Evolutionary conservation across 2,113 vertebrate species (phyloP), one percentile per base, ranked within the genome.

Genomic region (Phodopus roborovskii): DNA sequence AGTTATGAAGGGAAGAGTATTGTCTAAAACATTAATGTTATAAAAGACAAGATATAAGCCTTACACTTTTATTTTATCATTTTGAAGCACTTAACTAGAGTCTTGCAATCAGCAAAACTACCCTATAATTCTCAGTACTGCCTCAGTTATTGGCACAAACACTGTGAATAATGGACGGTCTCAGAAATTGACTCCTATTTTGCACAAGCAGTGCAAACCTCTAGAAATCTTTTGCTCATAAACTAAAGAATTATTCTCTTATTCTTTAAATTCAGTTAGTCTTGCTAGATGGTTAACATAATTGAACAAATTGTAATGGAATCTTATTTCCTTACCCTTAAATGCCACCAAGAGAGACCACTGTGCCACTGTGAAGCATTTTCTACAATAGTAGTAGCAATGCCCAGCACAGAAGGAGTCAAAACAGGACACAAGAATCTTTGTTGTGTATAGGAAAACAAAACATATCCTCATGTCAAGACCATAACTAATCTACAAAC

Each of bases 261-360:
- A 45, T 75, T 75, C 86, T 88, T 56, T 66, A 86, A 88, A 62
- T 87, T 96, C 58, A 90, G 77, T 94, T 92, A 83, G 15, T n/a
- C 56, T 73, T 75, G 45, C 12, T 78, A 56, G 48, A 78, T 85
- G 68, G 64, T 66, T 89, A 88, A 64, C 78, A 78, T 58, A 93
- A 95, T 30, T 77, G 68, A 90, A 87, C 39, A 97, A 95, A 93
- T 50, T 87, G 58, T 64, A 88, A 36, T 50, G 48, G 64, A 82
- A 82, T 66, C 79, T 45, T 88, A 17, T 88, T 96, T 90, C 53
- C 68, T 86, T 89, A 48, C 20, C 22, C 8, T 91, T 89, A 82
- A 95, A 89, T 24, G 30, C 56, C 28, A 70, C 48, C 19, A 82
- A 24, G 5, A 88, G 94, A 91, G 28, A 82, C 45, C 58, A 36